Evolutionary conservation across 2,113 vertebrate genomes (phyloP).

Genomic region (Chaenocephalus aceratus): DNA sequence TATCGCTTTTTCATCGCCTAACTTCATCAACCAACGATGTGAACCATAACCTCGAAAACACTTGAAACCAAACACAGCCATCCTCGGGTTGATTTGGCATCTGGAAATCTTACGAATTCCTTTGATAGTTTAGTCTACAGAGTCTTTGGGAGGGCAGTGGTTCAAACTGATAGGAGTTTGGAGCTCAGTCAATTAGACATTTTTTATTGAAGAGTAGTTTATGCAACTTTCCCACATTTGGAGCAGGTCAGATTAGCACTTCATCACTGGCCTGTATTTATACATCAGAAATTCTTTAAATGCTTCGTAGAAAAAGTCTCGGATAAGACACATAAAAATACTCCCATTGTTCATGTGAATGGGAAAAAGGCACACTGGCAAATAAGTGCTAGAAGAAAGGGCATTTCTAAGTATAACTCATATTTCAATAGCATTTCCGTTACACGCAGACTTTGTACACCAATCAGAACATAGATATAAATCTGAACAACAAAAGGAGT

Average conservation of each 20-base stretch:
- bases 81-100: slow-evolving; percentile 47
- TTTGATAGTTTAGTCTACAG: slow-evolving; percentile 64
- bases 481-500: not conserved
- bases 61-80: slow-evolving; percentile 8
- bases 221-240: slow-evolving; percentile 72
- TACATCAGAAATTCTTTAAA: slow-evolving; percentile 71
- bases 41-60: not conserved
- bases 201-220: slow-evolving; percentile 69
- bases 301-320: slow-evolving; percentile 57
- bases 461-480: slow-evolving; percentile 18
- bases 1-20: not conserved
- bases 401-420: slow-evolving; percentile 52
- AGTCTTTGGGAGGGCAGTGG: slow-evolving; percentile 31
- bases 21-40: not conserved
- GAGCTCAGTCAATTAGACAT: slow-evolving; percentile 67
- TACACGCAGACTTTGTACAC: slow-evolving; percentile 59
- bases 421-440: slow-evolving; percentile 40
- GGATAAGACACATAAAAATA: slow-evolving; percentile 36
- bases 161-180: slow-evolving; percentile 56
- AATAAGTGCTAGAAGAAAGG: slow-evolving; percentile 61
- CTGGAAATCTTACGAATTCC: slow-evolving; percentile 46
- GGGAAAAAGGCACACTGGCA: slow-evolving; percentile 29
- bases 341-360: slow-evolving; percentile 36
- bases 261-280: slow-evolving; percentile 72
- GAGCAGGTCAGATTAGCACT: slow-evolving; percentile 69